A percentile compares a stretch with the other conserved stretches of the same genome.
These are phyloP conservation scores for Conistra vaccinii DNA, from an alignment of 2,888 invertebrate species.

Conservation along the genomic window DNA sequence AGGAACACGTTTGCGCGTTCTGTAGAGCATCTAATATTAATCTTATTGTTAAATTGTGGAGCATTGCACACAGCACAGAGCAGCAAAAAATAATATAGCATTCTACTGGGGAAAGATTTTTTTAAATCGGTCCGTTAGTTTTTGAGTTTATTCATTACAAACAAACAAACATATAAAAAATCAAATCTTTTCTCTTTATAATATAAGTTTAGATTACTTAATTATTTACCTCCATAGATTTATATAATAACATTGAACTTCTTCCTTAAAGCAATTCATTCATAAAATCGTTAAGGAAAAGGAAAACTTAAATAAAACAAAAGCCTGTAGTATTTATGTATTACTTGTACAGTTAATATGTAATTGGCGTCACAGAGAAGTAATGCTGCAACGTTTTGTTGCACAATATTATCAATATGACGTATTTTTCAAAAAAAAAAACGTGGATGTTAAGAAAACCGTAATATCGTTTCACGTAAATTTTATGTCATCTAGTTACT, in stretches of 20 bases:
- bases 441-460: no score
- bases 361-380: constrained; percentile 3
- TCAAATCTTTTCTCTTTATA: no score
- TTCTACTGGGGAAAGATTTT: no score
- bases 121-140: no score
- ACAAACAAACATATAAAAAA: no score
- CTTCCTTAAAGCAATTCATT: constrained; percentile 35
- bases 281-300: constrained; percentile 46
- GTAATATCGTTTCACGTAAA: neutral
- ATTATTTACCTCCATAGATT: no score
- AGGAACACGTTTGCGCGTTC: neutral
- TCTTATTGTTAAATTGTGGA: neutral
- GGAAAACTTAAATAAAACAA: constrained; percentile 8
- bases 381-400: constrained; percentile 1
- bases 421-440: neutral
- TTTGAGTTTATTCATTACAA: no score
- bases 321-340: neutral
- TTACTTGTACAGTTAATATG: constrained; percentile 14
- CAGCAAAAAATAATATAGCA: no score
- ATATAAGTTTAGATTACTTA: no score
- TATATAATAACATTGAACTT: neutral
- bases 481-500: neutral
- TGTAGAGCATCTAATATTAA: neutral
- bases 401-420: neutral
- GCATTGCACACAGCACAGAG: no score